Conservation (phyloP, 2,113 vertebrate genomes). For the Zosterops lateralis region DNA sequence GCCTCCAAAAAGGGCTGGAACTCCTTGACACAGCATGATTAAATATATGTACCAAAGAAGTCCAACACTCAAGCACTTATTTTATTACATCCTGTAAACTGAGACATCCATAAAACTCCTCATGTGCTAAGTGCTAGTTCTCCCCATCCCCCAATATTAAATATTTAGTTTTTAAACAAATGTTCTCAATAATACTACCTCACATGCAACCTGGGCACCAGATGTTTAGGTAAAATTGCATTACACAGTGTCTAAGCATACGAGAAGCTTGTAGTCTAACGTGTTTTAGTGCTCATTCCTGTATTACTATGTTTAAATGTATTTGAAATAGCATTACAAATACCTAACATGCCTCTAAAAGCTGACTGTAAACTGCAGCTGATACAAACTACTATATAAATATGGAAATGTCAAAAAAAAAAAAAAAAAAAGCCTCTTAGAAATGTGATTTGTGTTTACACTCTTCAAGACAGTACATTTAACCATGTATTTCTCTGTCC, state of each 20-base stretch:
- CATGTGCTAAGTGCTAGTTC: constrained; percentile 54
- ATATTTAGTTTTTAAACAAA: constrained; percentile 72
- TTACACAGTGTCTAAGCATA: constrained; percentile 56
- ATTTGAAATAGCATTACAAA: constrained; percentile 66
- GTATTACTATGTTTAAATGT: constrained; percentile 56
- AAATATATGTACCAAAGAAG: constrained; percentile 69
- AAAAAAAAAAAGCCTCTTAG: background rate
- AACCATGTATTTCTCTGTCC: background rate
- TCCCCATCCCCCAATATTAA: constrained; percentile 61
- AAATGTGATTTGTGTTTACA: constrained; percentile 39
- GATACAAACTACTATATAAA: constrained; percentile 45
- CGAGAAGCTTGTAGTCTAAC: constrained; percentile 59
- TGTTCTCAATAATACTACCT: constrained; percentile 70
- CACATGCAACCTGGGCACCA: constrained; percentile 70
- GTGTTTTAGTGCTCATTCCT: constrained; percentile 66
- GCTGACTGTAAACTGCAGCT: constrained; percentile 54
- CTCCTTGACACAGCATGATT: constrained; percentile 53
- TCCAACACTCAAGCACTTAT: constrained; percentile 61
- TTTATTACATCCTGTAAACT: constrained; percentile 73
- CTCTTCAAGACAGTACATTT: constrained; percentile 2
- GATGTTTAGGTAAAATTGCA: constrained; percentile 71
- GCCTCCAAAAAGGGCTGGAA: constrained; percentile 21
- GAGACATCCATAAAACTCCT: constrained; percentile 69
- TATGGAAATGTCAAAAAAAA: background rate
- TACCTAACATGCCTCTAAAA: constrained; percentile 69